Percentiles rank a stretch among this genome's conserved stretches.
Conservation (phyloP, 2,113 vertebrate genomes). For the Pica pica region DNA sequence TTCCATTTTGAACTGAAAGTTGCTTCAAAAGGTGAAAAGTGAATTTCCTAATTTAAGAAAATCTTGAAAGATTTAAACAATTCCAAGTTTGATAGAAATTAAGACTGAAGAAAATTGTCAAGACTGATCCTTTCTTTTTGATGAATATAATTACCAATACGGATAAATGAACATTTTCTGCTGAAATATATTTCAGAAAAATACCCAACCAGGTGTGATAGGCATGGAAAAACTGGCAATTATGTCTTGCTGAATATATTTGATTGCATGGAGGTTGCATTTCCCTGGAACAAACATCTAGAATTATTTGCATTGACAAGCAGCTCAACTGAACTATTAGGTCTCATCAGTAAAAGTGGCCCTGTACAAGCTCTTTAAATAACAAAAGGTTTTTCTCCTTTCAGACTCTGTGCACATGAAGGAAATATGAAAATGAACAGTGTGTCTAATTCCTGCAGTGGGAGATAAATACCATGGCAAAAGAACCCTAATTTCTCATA, state of each 20-base stretch:
- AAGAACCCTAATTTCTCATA: rapidly evolving
- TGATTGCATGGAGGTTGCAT: neutral
- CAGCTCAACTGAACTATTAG: neutral
- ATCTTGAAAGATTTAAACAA: neutral
- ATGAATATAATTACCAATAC: neutral
- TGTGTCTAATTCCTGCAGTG: neutral
- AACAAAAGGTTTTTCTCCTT: neutral
- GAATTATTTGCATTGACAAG: neutral
- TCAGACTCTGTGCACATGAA: neutral
- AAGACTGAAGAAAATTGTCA: neutral
- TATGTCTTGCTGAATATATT: conserved; percentile 1
- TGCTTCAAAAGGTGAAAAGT: neutral
- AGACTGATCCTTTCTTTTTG: neutral
- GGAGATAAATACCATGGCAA: neutral
- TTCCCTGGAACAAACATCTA: neutral
- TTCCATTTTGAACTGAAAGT: neutral
- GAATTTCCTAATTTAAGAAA: neutral
- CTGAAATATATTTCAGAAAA: neutral
- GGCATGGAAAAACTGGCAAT: neutral
- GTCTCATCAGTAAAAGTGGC: neutral
- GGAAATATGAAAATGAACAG: neutral
- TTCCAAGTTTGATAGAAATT: neutral
- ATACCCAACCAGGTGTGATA: neutral
- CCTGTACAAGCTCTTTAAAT: neutral
- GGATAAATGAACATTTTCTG: neutral